Evolutionary conservation across 2,888 invertebrate genomes (phyloP).

Genomic region (Seira sanloemensis): DNA sequence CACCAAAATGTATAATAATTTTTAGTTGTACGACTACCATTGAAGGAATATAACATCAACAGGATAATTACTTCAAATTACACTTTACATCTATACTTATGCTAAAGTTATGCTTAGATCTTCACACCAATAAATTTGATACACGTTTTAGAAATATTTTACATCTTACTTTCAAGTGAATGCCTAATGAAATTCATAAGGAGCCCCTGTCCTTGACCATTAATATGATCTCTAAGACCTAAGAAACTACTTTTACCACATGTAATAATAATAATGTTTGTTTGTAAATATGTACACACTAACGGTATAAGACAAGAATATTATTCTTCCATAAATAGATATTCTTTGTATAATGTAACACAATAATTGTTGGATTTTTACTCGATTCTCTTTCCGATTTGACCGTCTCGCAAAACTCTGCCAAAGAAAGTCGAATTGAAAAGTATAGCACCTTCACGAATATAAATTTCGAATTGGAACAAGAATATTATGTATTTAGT

Average conservation of each 20-base stretch:
- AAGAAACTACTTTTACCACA: no score
- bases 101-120: no score
- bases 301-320: no score
- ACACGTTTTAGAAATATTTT: no score
- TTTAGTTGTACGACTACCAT: not conserved
- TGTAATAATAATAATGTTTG: no score
- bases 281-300: not conserved
- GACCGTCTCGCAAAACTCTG: not conserved
- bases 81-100: no score
- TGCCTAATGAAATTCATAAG: no score
- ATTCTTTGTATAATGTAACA: not conserved
- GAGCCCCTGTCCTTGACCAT: no score
- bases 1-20: not conserved
- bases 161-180: no score
- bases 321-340: no score
- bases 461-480: not conserved
- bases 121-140: no score
- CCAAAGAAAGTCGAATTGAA: not conserved
- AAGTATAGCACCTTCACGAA: constrained; percentile 1
- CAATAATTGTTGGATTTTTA: not conserved
- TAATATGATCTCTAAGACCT: no score
- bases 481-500: not conserved
- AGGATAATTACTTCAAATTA: not conserved
- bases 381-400: not conserved
- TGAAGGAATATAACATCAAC: not conserved